phyloP scores from a whole-genome alignment of 2,888 invertebrate genomes.

The Drosophila mimica region DNA sequence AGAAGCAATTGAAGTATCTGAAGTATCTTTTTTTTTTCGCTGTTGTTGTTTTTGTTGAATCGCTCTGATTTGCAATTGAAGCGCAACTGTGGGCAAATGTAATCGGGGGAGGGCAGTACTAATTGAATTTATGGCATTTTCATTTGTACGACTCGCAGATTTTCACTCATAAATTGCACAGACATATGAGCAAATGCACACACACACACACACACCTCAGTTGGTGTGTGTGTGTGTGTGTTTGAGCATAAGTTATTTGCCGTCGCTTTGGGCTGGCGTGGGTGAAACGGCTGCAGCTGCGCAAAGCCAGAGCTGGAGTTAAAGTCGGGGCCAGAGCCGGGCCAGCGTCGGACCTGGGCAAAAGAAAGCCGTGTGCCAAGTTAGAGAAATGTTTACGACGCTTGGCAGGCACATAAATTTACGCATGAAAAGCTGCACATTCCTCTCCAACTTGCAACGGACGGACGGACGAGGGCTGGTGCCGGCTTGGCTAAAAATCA shows the following conservation, averaged over 20 bases:
- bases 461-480: slow-evolving; percentile 3
- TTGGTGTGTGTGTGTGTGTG: slow-evolving; percentile 5
- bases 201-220: background rate
- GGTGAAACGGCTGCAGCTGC: slow-evolving; percentile 77
- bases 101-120: slow-evolving; percentile 37
- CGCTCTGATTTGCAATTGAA: slow-evolving; percentile 75
- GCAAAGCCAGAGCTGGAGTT: slow-evolving; percentile 39
- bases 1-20: slow-evolving; percentile 5
- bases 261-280: slow-evolving; percentile 70
- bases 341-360: slow-evolving; percentile 26
- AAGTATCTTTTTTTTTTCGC: slow-evolving; percentile 20
- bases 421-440: slow-evolving; percentile 75
- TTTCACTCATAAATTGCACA: slow-evolving; percentile 75
- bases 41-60: slow-evolving; percentile 36
- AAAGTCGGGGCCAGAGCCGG: slow-evolving; percentile 1
- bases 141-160: slow-evolving; percentile 69
- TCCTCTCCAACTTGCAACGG: slow-evolving; percentile 36
- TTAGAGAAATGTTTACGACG: slow-evolving; percentile 78
- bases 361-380: slow-evolving; percentile 62
- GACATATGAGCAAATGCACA: slow-evolving; percentile 51
- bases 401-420: slow-evolving; percentile 79
- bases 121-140: slow-evolving; percentile 78
- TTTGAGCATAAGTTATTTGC: slow-evolving; percentile 60
- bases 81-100: slow-evolving; percentile 25
- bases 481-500: slow-evolving; percentile 55